phyloP scores from a whole-genome alignment of 2,888 invertebrate genomes.

The Lordiphosa andalusiaca region DNA sequence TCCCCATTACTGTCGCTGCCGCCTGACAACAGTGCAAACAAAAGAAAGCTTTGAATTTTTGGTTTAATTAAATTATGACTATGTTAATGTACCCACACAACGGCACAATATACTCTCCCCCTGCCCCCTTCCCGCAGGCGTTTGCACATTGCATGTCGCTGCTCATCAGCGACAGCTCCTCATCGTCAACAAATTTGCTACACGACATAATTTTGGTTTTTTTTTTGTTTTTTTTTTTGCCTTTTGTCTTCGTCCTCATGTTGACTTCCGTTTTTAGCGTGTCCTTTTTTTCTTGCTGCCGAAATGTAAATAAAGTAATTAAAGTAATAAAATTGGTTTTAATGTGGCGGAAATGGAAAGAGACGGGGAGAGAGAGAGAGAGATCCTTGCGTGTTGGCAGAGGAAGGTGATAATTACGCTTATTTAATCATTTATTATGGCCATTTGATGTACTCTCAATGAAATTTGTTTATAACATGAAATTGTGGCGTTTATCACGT shows the following conservation, averaged over 20 bases:
- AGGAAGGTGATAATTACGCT: conserved; percentile 78
- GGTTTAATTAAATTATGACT: conserved; percentile 76
- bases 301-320: conserved; percentile 77
- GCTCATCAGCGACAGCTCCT: conserved; percentile 59
- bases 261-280: conserved; percentile 43
- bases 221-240: conserved; percentile 25
- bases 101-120: conserved; percentile 32
- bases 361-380: background rate
- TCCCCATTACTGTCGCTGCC: background rate
- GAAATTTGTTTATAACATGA: conserved; percentile 72
- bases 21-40: conserved; percentile 17
- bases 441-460: conserved; percentile 51
- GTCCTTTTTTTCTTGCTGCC: conserved; percentile 46
- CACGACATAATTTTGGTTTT: conserved; percentile 27
- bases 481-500: conserved; percentile 65
- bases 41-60: conserved; percentile 12
- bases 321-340: conserved; percentile 75
- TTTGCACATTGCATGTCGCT: conserved; percentile 70
- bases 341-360: conserved; percentile 32
- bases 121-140: conserved; percentile 9
- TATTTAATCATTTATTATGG: conserved; percentile 77
- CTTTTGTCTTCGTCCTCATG: conserved; percentile 40
- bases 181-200: background rate
- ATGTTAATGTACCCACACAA: conserved; percentile 73
- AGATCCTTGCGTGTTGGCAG: conserved; percentile 7